These are phyloP conservation scores for Triops cancriformis DNA, from an alignment of 1,140 invertebrate species.

Conservation along the genomic window DNA sequence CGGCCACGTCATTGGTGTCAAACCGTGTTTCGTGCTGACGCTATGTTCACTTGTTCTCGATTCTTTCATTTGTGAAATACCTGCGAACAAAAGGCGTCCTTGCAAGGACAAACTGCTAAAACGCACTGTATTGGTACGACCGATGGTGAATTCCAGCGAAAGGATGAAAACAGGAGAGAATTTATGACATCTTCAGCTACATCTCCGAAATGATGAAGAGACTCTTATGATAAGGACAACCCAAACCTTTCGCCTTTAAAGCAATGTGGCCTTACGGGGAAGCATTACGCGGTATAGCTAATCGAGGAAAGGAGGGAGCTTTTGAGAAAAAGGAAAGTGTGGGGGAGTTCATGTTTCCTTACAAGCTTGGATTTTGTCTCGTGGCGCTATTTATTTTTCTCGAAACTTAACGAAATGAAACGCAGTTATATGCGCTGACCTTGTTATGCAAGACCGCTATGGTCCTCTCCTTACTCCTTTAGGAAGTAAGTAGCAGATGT, in stretches of 20 bases:
- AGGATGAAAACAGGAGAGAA: neutral
- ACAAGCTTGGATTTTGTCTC: neutral
- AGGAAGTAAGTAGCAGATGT: too few species aligned
- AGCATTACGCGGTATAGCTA: neutral
- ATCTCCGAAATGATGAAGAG: too few species aligned
- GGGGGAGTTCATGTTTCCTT: neutral
- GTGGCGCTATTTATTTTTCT: neutral
- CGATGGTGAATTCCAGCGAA: neutral
- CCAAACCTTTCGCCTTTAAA: neutral
- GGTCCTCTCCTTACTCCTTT: too few species aligned
- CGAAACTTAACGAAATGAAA: neutral
- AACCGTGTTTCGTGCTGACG: neutral
- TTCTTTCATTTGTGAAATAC: neutral
- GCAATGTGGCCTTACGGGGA: neutral
- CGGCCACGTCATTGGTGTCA: neutral
- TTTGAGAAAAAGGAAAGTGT: neutral
- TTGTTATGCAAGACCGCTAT: neutral
- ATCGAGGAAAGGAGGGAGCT: neutral
- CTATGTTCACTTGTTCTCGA: neutral
- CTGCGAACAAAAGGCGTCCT: slow-evolving; percentile 8
- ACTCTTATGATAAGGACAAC: too few species aligned
- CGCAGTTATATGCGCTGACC: neutral
- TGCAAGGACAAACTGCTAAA: neutral
- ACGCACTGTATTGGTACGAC: neutral
- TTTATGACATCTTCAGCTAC: neutral